These are phyloP conservation scores for Cyprinella venusta DNA, from an alignment of 2,797 vertebrate species.

Conservation along the genomic window DNA sequence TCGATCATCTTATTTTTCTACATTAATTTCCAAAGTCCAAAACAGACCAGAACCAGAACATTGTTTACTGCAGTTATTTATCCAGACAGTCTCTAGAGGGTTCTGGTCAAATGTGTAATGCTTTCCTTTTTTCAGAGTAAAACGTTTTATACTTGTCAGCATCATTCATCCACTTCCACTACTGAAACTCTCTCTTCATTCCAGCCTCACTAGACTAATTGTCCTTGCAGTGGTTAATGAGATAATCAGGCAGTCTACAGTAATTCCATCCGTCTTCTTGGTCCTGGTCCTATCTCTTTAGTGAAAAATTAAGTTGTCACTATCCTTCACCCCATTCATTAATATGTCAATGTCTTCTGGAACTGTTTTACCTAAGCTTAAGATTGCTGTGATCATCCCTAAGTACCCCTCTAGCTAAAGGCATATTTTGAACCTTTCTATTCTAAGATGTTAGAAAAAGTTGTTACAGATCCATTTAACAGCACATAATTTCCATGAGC, in stretches of 20 bases:
- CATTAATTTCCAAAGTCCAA: neutral
- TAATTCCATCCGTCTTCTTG: neutral
- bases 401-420: no score
- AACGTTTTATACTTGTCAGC: neutral
- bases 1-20: neutral
- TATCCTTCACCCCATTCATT: neutral
- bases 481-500: no score
- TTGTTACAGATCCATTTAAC: no score
- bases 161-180: neutral
- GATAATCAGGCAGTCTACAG: neutral
- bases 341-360: neutral
- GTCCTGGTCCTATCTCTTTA: neutral
- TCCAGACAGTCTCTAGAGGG: neutral
- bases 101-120: no score
- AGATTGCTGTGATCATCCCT: neutral
- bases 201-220: no score
- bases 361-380: neutral
- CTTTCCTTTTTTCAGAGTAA: neutral
- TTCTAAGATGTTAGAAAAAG: no score
- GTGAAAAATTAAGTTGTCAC: neutral
- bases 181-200: no score
- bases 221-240: no score
- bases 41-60: neutral
- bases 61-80: neutral
- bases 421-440: no score